Evolutionary conservation across 2,797 vertebrate genomes (phyloP).

Genomic region (Martes flavigula): DNA sequence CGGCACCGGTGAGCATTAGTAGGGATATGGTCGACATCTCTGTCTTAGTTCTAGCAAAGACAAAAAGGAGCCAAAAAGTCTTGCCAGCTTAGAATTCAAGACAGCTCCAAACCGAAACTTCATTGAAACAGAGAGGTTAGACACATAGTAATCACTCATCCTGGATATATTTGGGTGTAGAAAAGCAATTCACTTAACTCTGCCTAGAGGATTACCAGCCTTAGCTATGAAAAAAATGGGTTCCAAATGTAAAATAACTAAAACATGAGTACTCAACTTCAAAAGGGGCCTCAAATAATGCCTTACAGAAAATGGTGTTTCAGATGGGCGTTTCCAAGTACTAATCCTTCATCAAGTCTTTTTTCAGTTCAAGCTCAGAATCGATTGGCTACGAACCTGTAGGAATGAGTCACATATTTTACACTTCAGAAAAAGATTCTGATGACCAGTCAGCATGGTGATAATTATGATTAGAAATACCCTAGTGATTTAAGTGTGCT

Average conservation of each 20-base stretch:
- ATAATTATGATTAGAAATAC: background rate
- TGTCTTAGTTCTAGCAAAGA: background rate
- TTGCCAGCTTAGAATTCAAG: slow-evolving; percentile 21
- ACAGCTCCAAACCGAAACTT: background rate
- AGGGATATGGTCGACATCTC: background rate
- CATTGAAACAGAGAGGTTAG: background rate
- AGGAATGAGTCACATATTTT: slow-evolving; percentile 32
- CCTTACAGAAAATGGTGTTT: slow-evolving; percentile 54
- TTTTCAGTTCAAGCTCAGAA: slow-evolving; percentile 34
- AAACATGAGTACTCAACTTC: slow-evolving; percentile 40
- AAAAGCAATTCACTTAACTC: slow-evolving; percentile 42
- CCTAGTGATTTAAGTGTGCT: background rate
- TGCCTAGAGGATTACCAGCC: slow-evolving; percentile 18
- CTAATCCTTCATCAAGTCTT: background rate
- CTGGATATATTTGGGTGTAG: background rate
- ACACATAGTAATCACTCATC: background rate
- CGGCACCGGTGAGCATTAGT: background rate
- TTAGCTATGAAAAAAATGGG: slow-evolving; percentile 40
- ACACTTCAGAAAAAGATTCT: slow-evolving; percentile 23
- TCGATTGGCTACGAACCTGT: slow-evolving; percentile 35
- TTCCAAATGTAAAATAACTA: slow-evolving; percentile 36
- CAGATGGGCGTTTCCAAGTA: background rate
- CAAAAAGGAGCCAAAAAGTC: background rate
- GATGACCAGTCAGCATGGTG: background rate
- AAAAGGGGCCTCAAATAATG: slow-evolving; percentile 33